Base-by-base conservation (phyloP, 1,140 invertebrate genomes). In the Harlomillsia oculata region DNA sequence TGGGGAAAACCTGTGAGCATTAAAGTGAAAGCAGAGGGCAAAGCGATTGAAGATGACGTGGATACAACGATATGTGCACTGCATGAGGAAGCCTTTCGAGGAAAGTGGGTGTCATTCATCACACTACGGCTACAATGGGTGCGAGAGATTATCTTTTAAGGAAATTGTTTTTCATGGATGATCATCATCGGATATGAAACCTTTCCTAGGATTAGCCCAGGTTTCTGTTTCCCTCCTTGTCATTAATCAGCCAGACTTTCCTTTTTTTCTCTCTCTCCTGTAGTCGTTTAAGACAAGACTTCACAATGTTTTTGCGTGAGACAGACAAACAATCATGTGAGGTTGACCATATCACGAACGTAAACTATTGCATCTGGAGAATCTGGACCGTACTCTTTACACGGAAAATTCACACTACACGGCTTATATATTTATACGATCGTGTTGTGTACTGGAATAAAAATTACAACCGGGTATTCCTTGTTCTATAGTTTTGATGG, bases 121-220 rank as follows among this genome's bases (percentile, higher is more conserved):
- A 49, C 11, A 9, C 21, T 14, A 32, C 14, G 46, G 13, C 14
- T 14, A 49, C 46, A 56, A 56, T 48, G 36, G 53, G 44, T 37
- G 25, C 39, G 49, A 51, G 48, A 57, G 55, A 57, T 57, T 57
- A 57, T 48, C 44, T 50, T 57, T 57, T 57, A 57, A 51, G 55
- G 55, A 57, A 57, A 57, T 57, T 57, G 55, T 52, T 51, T 51
- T 48, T 37, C 55, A 34, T 30, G 49, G 48, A 57, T 57, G 55
- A 57, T 57, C 46, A 57, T 40, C 16, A 57, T 51, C 48, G 45
- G 39, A 57, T 43, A 32, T n/a, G 34, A 57, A 39, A 57, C 32
- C 55, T 18, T 37, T 40, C n/a, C 26, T 23, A 50, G 51, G 55
- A 57, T 57, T 57, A 51, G 54, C 44, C 28, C 36, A n/a, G 21